These are phyloP conservation scores for Drosophila leontia DNA, from an alignment of 1,140 invertebrate species.

Conservation along the genomic window DNA sequence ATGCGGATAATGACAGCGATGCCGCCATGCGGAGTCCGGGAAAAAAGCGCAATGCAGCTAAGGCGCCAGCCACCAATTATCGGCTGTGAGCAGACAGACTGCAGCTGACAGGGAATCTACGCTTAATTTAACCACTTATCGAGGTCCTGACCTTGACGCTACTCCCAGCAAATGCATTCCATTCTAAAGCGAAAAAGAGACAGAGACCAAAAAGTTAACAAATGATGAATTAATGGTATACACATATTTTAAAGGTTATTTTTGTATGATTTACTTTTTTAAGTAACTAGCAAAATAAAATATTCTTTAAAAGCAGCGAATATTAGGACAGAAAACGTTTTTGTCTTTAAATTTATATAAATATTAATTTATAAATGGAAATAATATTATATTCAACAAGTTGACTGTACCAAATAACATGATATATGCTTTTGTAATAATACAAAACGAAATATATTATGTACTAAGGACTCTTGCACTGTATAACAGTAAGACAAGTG, in stretches of 20 bases:
- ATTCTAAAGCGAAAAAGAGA: not conserved
- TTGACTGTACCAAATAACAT: constrained; percentile 4
- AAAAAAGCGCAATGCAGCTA: constrained; percentile 41
- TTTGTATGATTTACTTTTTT: constrained; percentile 9
- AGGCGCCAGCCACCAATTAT: constrained; percentile 75
- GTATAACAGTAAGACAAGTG: constrained; percentile 1
- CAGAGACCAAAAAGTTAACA: constrained; percentile 22
- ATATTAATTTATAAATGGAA: not conserved
- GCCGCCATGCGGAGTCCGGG: constrained; percentile 63
- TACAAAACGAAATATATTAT: not conserved
- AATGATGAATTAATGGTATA: not conserved
- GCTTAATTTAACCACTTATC: constrained; percentile 37
- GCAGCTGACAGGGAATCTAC: constrained; percentile 32
- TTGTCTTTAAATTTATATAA: constrained; percentile 1
- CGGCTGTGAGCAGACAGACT: constrained; percentile 62
- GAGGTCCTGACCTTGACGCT: constrained; percentile 11
- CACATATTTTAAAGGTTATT: constrained; percentile 20
- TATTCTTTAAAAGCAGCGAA: not conserved
- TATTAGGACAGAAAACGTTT: not conserved
- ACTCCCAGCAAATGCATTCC: constrained; percentile 35
- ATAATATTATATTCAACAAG: not conserved
- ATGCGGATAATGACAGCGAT: constrained; percentile 35
- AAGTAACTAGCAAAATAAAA: constrained; percentile 3
- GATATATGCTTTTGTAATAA: not conserved
- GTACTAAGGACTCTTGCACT: not conserved